Percentiles rank a stretch among this genome's conserved stretches.
These are phyloP conservation scores for Pygoscelis adeliae DNA, from an alignment of 2,113 vertebrate genomes.

Conservation along the genomic window DNA sequence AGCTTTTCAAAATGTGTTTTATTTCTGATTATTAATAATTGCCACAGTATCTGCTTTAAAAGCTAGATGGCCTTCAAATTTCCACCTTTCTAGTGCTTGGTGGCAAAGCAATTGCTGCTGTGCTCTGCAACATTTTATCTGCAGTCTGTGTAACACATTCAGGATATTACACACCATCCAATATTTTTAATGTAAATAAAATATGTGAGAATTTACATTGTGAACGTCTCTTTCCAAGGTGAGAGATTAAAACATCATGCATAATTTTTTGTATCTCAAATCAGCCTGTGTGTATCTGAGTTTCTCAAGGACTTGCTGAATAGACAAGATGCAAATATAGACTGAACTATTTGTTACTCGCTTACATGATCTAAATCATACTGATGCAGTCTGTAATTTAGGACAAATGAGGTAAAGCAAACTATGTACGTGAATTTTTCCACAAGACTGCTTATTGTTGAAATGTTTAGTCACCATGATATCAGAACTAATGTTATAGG, in stretches of 20 bases:
- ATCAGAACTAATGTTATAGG: slow-evolving; percentile 55
- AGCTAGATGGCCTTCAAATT: not conserved
- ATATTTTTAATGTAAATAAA: not conserved
- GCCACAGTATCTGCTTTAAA: not conserved
- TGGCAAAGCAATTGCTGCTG: not conserved
- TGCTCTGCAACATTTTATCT: not conserved
- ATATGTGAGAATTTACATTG: not conserved
- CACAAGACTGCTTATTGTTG: slow-evolving; percentile 49
- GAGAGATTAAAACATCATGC: not conserved
- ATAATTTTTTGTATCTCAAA: not conserved
- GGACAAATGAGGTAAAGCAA: slow-evolving; percentile 49
- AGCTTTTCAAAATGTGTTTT: not conserved
- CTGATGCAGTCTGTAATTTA: slow-evolving; percentile 43
- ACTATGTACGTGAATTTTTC: slow-evolving; percentile 40
- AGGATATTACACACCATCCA: not conserved
- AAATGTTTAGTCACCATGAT: slow-evolving; percentile 40
- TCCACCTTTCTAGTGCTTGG: not conserved
- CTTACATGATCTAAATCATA: slow-evolving; percentile 19
- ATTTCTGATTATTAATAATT: not conserved
- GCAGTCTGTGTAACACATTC: not conserved
- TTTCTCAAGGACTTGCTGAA: slow-evolving; percentile 52
- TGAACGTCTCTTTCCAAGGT: not conserved
- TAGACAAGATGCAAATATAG: not conserved
- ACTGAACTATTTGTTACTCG: slow-evolving; percentile 32
- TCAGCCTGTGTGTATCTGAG: not conserved